A percentile compares a stretch with the other conserved stretches of the same genome.
Conservation (phyloP, 2,888 invertebrate species). For the Zygogramma bicolorata region DNA sequence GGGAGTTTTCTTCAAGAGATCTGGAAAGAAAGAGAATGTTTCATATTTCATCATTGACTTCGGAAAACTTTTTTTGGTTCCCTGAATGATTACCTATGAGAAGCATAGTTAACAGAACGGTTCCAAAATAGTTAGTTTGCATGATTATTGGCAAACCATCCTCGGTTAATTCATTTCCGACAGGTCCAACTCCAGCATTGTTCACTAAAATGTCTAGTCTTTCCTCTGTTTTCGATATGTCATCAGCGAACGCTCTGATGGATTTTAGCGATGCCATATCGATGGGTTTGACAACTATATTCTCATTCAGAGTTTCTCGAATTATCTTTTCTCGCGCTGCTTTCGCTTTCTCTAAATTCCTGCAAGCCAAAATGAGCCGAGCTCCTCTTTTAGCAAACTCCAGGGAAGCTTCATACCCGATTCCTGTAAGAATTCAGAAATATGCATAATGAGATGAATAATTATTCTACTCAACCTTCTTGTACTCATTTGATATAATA, state of each 20-base stretch:
- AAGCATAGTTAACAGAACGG: slow-evolving; percentile 77
- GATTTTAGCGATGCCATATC: slow-evolving; percentile 71
- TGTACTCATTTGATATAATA: no score
- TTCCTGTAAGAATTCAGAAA: slow-evolving; percentile 63
- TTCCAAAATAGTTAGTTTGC: slow-evolving; percentile 79
- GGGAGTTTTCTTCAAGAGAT: slow-evolving; percentile 65
- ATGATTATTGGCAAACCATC: slow-evolving; percentile 75
- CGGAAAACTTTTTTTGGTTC: background rate
- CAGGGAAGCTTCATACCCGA: slow-evolving; percentile 65
- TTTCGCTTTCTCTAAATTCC: slow-evolving; percentile 58
- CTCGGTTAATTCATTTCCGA: slow-evolving; percentile 67
- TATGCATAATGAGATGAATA: no score
- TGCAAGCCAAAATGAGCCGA: slow-evolving; percentile 70
- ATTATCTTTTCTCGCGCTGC: slow-evolving; percentile 57
- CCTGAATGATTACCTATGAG: slow-evolving; percentile 67
- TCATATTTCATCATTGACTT: background rate
- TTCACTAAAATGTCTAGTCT: slow-evolving; percentile 75
- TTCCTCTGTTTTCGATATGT: slow-evolving; percentile 68
- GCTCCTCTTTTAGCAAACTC: slow-evolving; percentile 68
- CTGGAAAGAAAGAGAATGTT: slow-evolving; percentile 59
- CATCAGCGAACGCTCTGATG: slow-evolving; percentile 72
- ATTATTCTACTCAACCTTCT: no score
- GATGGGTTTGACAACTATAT: slow-evolving; percentile 64
- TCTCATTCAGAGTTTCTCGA: slow-evolving; percentile 57
- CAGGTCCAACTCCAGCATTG: slow-evolving; percentile 73